These are phyloP conservation scores for Parapristionchus giblindavisi DNA, from an alignment of 2,888 invertebrate genomes.

Conservation along the genomic window DNA sequence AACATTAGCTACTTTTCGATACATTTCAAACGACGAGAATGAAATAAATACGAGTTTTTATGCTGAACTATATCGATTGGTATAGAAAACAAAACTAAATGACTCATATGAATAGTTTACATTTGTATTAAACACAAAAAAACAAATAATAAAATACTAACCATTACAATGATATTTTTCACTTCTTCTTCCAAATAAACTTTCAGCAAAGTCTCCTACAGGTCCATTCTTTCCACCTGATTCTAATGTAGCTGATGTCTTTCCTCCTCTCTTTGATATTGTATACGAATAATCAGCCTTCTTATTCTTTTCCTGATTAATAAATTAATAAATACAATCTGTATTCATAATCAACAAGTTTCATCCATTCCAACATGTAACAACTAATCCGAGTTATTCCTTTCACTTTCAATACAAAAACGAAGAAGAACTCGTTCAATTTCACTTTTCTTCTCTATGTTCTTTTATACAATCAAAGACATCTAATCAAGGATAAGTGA, in stretches of 20 bases:
- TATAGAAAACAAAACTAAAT: too few relatives aligned
- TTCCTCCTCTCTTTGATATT: conserved; percentile 64
- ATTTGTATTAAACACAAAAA: not conserved
- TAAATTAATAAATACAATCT: not conserved
- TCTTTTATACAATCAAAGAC: too few relatives aligned
- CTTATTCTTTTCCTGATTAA: conserved; percentile 58
- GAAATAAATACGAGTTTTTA: too few relatives aligned
- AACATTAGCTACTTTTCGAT: not conserved
- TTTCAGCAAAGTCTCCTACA: conserved; percentile 59
- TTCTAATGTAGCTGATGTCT: conserved; percentile 62
- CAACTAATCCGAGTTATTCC: too few relatives aligned
- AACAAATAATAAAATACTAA: conserved; percentile 24
- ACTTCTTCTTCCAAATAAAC: conserved; percentile 63
- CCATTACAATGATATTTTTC: conserved; percentile 68
- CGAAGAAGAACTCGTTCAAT: too few relatives aligned
- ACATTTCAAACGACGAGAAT: too few relatives aligned
- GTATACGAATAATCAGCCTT: conserved; percentile 66
- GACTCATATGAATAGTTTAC: not conserved
- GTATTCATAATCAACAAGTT: too few relatives aligned
- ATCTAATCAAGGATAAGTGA: too few relatives aligned
- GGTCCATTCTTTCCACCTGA: conserved; percentile 51
- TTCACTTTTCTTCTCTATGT: too few relatives aligned
- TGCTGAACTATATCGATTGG: too few relatives aligned
- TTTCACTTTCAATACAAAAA: too few relatives aligned
- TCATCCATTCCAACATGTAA: too few relatives aligned